Evolutionary conservation across 2,888 invertebrate species (phyloP).

Genomic region (Agrotis ipsilon): DNA sequence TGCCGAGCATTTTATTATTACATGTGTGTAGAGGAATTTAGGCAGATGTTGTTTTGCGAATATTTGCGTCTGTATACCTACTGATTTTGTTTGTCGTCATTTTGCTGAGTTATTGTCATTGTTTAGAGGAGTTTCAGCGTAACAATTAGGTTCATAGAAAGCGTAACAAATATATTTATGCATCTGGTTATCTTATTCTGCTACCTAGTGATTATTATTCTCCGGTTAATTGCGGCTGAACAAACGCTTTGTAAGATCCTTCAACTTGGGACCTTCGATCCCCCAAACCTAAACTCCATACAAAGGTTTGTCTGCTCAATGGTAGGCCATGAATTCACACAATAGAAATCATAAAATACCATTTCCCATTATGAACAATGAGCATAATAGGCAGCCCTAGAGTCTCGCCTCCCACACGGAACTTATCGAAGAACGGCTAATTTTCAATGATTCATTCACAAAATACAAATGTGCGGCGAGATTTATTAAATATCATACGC

Average conservation of each 20-base stretch:
- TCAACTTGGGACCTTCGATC: not conserved
- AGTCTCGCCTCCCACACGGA: conserved; percentile 10
- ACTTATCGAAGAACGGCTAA: conserved; percentile 64
- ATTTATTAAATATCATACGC: conserved; percentile 59
- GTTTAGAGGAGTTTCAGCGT: too few relatives aligned
- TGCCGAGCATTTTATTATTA: conserved; percentile 45
- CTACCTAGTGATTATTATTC: not conserved
- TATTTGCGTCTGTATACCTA: conserved; percentile 19
- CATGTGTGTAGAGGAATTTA: conserved; percentile 29
- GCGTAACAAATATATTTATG: too few relatives aligned
- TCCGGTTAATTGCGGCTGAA: not conserved
- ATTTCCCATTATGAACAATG: conserved; percentile 11
- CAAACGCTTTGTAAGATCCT: not conserved
- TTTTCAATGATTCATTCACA: conserved; percentile 72
- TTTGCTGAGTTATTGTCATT: not conserved
- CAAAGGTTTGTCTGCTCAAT: not conserved
- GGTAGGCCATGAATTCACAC: conserved; percentile 10
- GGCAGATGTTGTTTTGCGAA: conserved; percentile 36
- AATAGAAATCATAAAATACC: conserved; percentile 5
- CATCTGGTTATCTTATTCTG: too few relatives aligned
- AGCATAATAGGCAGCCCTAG: conserved; percentile 37
- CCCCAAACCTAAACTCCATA: conserved; percentile 4
- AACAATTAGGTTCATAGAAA: too few relatives aligned
- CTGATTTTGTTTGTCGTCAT: conserved; percentile 19
- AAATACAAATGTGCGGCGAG: conserved; percentile 57